Base-by-base conservation (phyloP, 2,113 vertebrate species). In the Periophthalmodon schlosseri region DNA sequence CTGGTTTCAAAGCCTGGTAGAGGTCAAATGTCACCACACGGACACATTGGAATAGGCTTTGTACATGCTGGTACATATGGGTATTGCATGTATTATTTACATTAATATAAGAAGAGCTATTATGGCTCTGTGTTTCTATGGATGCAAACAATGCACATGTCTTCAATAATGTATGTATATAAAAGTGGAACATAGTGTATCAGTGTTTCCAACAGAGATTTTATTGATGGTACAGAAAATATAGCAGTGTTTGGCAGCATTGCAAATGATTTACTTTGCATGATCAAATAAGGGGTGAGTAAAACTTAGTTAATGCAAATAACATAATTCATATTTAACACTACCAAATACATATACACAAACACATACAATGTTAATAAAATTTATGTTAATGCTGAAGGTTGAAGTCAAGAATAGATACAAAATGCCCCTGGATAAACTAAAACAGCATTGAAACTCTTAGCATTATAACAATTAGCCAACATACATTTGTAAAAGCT, bases 21-120 rank as follows among this genome's bases (percentile, higher is more conserved):
- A 50, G 61, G 54, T 79, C 66, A 76, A 69, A 69, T 24, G 14
- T 28, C 50, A 58, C 34, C 36, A 11, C 21, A 20, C 14, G 20
- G 21, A 28, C 20, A 69, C 20, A 74, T 5, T 18, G 34, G n/a
- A 71, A 46, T 33, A 10, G 18, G 13, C 34, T 60, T 28, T 20
- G 44, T 10, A 20, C 12, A 58, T 5, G 5, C 18, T 4, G 9
- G 39, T 24, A 33, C 44, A 33, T 46, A 52, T 67, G 36, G 24
- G 15, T 24, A 39, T 28, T 9, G 7, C 24, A 79, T 36, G 23
- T 5, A 47, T 18, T n/a, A 33, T 28, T 49, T 66, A 15, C 39
- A 56, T 36, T 3, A 52, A 20, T 16, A 65, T 34, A 39, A n/a
- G 34, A 39, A 11, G 18, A 11, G 18, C 33, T 21, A 16, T 39